A percentile compares a stretch with the other conserved stretches of the same genome.
These are phyloP conservation scores for Pogonomyrmex barbatus DNA, from an alignment of 1,140 invertebrate genomes.

Conservation along the genomic window DNA sequence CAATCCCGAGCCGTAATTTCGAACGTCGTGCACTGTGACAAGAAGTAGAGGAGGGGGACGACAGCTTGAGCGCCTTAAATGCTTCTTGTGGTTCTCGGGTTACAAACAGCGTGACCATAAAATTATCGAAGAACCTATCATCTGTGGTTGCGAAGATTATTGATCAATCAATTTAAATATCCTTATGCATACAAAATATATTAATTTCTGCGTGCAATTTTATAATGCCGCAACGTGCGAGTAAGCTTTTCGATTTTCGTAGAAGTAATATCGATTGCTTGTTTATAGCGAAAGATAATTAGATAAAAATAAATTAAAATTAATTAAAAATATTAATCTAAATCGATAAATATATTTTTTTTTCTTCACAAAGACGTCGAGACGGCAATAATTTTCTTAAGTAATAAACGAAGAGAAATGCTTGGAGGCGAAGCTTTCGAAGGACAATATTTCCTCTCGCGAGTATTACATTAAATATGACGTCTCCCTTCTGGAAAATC, in stretches of 20 bases:
- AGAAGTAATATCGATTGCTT: not conserved
- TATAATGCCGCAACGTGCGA: not conserved
- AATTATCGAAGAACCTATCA: conserved; percentile 29
- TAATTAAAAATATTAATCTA: conserved; percentile 7
- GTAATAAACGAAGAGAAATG: conserved; percentile 16
- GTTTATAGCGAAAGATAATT: conserved; percentile 22
- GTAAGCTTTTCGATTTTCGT: conserved; percentile 6
- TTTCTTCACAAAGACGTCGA: not conserved
- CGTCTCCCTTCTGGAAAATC: conserved; percentile 36
- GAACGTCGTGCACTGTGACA: not conserved
- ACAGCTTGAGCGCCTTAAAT: conserved; percentile 11
- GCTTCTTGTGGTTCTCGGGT: not conserved
- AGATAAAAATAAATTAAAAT: not conserved
- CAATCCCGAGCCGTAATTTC: not conserved
- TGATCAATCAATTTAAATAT: conserved; percentile 1
- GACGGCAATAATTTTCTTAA: conserved; percentile 1
- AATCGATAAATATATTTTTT: not conserved
- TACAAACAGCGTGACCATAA: not conserved
- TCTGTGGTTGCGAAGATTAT: conserved; percentile 1
- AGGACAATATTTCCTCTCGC: conserved; percentile 55
- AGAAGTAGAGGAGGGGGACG: not conserved
- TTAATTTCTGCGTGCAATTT: not conserved
- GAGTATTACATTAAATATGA: conserved; percentile 63
- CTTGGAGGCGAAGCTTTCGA: conserved; percentile 21
- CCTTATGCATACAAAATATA: not conserved